Evolutionary conservation across 2,797 vertebrate species (phyloP).

Genomic region (Cichlasoma orientale): DNA sequence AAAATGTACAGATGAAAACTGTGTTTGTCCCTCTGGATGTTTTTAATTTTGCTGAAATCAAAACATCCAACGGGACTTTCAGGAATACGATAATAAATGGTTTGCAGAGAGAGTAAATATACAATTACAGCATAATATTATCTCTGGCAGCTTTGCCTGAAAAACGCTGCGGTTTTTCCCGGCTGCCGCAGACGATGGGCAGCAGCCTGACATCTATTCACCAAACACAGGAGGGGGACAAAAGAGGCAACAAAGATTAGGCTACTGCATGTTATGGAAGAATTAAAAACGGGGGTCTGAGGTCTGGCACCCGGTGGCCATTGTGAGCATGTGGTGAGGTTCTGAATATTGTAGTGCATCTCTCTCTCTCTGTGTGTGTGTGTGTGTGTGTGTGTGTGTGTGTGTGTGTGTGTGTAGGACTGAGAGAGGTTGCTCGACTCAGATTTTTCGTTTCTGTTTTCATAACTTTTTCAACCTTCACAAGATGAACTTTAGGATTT

Average conservation of each 20-base stretch:
- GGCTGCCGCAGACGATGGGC: slow-evolving; percentile 10
- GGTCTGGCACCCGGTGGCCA: slow-evolving; percentile 32
- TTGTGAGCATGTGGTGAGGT: slow-evolving; percentile 13
- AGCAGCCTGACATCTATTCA: slow-evolving; percentile 6
- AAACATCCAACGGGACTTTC: slow-evolving; percentile 35
- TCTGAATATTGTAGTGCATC: slow-evolving; percentile 12
- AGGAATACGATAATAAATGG: slow-evolving; percentile 50
- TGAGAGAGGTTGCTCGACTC: background rate
- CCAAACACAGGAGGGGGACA: slow-evolving; percentile 14
- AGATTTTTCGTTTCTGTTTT: background rate
- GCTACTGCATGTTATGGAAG: slow-evolving; percentile 8
- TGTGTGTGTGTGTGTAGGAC: too few species aligned
- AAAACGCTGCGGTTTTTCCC: slow-evolving; percentile 17
- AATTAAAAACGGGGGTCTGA: slow-evolving; percentile 19
- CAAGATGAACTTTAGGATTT: slow-evolving; percentile 3
- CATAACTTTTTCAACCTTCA: background rate
- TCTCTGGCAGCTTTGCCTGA: slow-evolving; percentile 47
- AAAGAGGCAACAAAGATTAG: background rate
- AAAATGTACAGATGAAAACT: slow-evolving; percentile 16
- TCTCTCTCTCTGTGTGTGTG: too few species aligned
- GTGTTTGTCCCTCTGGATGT: background rate
- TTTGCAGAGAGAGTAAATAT: slow-evolving; percentile 45
- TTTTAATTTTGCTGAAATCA: slow-evolving; percentile 25
- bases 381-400: background rate
- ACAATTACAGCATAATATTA: slow-evolving; percentile 57